Percentiles rank a stretch among this genome's conserved stretches.
These are phyloP conservation scores for Esox masquinongy DNA, from an alignment of 2,797 vertebrate species.

Conservation along the genomic window DNA sequence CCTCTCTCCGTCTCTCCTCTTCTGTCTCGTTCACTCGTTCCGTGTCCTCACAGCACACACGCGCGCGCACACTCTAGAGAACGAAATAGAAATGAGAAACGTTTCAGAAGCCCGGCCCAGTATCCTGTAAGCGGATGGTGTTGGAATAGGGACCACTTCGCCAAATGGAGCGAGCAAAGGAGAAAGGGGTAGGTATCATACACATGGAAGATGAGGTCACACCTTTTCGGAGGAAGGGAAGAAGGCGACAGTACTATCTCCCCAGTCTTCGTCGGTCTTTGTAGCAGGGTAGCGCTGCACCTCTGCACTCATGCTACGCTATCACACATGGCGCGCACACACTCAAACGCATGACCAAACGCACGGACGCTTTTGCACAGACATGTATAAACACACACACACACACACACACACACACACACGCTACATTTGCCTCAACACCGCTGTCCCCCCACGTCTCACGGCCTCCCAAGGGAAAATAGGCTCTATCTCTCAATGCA, in stretches of 20 bases:
- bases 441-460: constrained; percentile 71
- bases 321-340: constrained; percentile 21
- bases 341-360: constrained; percentile 14
- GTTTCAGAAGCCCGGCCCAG: constrained; percentile 50
- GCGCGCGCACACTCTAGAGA: constrained; percentile 31
- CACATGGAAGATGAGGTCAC: constrained; percentile 91
- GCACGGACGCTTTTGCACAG: constrained; percentile 22
- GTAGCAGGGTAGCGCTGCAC: constrained; percentile 62
- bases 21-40: constrained; percentile 27
- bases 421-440: constrained; percentile 32
- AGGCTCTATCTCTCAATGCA: constrained; percentile 63
- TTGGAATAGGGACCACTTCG: constrained; percentile 60
- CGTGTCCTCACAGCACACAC: constrained; percentile 37
- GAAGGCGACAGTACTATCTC: constrained; percentile 56
- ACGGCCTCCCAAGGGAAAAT: constrained; percentile 68
- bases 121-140: constrained; percentile 53
- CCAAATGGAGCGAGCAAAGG: constrained; percentile 27
- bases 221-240: constrained; percentile 63
- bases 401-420: constrained; percentile 18
- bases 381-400: constrained; percentile 11
- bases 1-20: constrained; percentile 57
- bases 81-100: constrained; percentile 59
- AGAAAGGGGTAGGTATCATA: constrained; percentile 71
- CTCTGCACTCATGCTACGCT: constrained; percentile 24
- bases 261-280: constrained; percentile 56